Evolutionary conservation across 2,888 invertebrate genomes (phyloP), one percentile per base, ranked within the genome.

Genomic region (Lamproptera curius): DNA sequence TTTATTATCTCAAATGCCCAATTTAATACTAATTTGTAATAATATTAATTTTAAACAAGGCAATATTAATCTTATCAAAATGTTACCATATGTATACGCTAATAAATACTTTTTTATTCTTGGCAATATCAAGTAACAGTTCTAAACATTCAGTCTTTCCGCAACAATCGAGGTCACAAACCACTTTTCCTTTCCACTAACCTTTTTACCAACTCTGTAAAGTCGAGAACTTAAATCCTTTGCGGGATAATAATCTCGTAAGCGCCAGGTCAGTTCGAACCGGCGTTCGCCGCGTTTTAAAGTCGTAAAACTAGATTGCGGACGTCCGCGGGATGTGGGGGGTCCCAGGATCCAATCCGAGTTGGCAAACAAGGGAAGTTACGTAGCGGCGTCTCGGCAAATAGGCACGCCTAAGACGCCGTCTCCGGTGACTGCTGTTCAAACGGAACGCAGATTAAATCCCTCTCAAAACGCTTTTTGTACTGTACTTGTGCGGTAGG

Each of bases 321-420:
- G 76, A 79, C 79, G 75, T 79, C 73, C 76, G 69, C 70, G 70
- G 78, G 85, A 84, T n/a, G n/a, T n/a, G 85, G 81, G 83, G 76
- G 84, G 78, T 71, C 83, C 77, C 79, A 72, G 70, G 79, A 85
- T 83, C 83, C 86, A 87, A 86, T 87, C 86, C 73, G 73, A 86
- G 83, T 87, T 85, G 76, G 83, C 83, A 87, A 87, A 87, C 84
- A 87, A 86, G 86, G 76, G 81, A 83, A 83, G 84, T 87, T 84
- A 80, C 70, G 74, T 70, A 59, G 66, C 63, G 67, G 71, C 68
- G 73, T 70, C 76, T 74, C 70, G 67, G 77, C 76, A 81, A 81
- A 82, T 78, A 81, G 72, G 69, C 72, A 73, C 70, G 78, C 74
- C 82, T 82, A 84, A 84, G 76, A 76, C 77, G 76, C 75, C 74